A percentile compares a stretch with the other conserved stretches of the same genome.
Evolutionary conservation across 2,888 invertebrate genomes (phyloP).

Genomic region (Lycia hirtaria): DNA sequence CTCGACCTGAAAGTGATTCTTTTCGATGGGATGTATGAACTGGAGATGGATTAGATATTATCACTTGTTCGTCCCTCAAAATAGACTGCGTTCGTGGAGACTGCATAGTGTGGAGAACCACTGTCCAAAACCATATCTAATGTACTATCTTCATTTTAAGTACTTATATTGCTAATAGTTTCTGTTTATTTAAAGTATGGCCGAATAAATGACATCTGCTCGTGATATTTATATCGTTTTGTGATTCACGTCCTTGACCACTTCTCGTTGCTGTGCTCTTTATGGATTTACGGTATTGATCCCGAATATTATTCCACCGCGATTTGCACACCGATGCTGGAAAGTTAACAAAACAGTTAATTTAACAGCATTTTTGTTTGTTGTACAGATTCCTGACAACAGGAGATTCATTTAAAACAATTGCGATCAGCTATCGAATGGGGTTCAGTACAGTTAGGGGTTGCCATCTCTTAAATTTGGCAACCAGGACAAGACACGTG

Average conservation of each 20-base stretch:
- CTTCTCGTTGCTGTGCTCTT: constrained; percentile 34
- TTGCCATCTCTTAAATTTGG: no score
- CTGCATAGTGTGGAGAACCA: not conserved
- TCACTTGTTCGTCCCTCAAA: constrained; percentile 2
- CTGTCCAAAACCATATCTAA: no score
- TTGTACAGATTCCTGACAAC: constrained; percentile 44
- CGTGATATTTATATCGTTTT: not conserved
- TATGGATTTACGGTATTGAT: constrained; percentile 28
- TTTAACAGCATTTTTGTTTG: constrained; percentile 42
- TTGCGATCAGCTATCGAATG: constrained; percentile 45
- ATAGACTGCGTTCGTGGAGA: constrained; percentile 1
- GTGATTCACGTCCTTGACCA: constrained; percentile 15
- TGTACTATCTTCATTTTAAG: not conserved
- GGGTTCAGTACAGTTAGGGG: constrained; percentile 42
- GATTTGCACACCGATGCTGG: constrained; percentile 34
- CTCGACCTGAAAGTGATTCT: no score
- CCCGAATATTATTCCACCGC: constrained; percentile 22
- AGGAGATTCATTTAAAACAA: constrained; percentile 44
- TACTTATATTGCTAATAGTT: constrained; percentile 4
- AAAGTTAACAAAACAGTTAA: constrained; percentile 23
- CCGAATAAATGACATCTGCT: constrained; percentile 1
- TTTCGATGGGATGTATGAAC: constrained; percentile 2
- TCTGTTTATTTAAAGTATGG: constrained; percentile 4
- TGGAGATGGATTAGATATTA: constrained; percentile 6
- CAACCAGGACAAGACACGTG: no score